Conservation (phyloP, 2,888 invertebrate genomes). For the Octodonta nipae region DNA sequence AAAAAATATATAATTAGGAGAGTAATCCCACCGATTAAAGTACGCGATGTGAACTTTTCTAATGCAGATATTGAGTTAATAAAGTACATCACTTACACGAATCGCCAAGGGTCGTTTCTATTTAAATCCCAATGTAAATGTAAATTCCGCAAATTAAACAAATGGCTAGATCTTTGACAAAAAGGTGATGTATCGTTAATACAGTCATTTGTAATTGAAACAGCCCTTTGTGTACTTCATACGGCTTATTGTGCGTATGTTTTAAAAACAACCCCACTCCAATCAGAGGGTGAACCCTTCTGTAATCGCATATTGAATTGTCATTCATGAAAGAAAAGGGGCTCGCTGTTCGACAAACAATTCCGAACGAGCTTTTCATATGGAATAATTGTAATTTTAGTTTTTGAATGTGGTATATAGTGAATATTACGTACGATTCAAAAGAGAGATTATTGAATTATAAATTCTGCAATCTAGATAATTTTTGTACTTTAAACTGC, state of each 20-base stretch:
- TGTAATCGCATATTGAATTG: constrained; percentile 33
- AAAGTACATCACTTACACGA: too few relatives aligned
- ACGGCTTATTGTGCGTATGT: constrained; percentile 20
- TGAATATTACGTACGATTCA: too few relatives aligned
- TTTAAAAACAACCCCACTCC: constrained; percentile 29
- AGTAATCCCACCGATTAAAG: too few relatives aligned
- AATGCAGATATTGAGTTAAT: too few relatives aligned
- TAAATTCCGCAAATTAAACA: constrained; percentile 18
- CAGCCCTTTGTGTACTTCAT: constrained; percentile 24
- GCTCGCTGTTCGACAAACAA: constrained; percentile 24
- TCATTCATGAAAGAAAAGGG: constrained; percentile 27
- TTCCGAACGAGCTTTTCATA: constrained; percentile 27
- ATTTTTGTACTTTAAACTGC: too few relatives aligned
- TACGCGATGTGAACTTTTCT: too few relatives aligned
- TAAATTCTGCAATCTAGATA: too few relatives aligned
- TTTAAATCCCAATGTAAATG: constrained; percentile 19
- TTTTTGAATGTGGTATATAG: constrained; percentile 9
- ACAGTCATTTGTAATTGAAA: constrained; percentile 32
- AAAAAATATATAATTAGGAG: too few relatives aligned
- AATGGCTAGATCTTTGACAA: constrained; percentile 12
- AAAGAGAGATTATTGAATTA: too few relatives aligned
- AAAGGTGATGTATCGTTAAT: constrained; percentile 27
- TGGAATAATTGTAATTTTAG: constrained; percentile 24
- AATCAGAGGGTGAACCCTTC: constrained; percentile 28
- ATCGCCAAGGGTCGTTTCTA: too few relatives aligned